Base-by-base conservation (phyloP, 92 coral and sea anemone species). In the Phymanthus crucifer region DNA sequence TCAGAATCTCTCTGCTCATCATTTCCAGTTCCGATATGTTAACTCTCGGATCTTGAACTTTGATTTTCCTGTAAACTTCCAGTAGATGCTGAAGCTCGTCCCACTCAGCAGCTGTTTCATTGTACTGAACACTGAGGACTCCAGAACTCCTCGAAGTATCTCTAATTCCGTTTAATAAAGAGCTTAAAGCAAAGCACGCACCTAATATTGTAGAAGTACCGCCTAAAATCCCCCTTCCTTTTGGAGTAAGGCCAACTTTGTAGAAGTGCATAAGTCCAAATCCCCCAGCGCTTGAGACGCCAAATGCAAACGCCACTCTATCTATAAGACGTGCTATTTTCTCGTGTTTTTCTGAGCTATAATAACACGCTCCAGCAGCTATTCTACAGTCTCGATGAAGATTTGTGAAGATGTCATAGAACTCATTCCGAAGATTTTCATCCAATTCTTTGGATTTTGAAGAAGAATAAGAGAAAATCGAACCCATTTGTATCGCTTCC, bases 201-300 rank as follows among this genome's bases (percentile, higher is more conserved):
- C 80, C 86, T 26, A 82, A 29, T n/a, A 82, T 57, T 2, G 86
- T 69, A 12, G 86, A 82, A 0, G 79, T 17, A 6, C 86, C 86
- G 11, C 86, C 86, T 14, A 82, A 0, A 8, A 74, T 52, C 3
- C 86, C 86, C 34, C 40, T 64, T 32, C 74, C 79, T 45, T 82
- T 82, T 5, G 34, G 66, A 5, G 86, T 69, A 3, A 82, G 74
- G 10, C 86, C 86, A 37, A 37, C 80, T 66, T 82, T 82, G 48
- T 82, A 82, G 26, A 82, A 82, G 64, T 82, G 86, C 86, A 82
- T 57, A 26, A 82, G 73, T 27, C 86, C 86, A 82, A 82, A 82
- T 0, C 86, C 86, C 21, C 86, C 86, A 27, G 86, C 86, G 40
- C 86, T 82, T 38, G 74, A 61, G 26, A 82, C 86, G 1, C 86